phyloP scores from a whole-genome alignment of 2,888 invertebrate species.

The Arctia plantaginis region DNA sequence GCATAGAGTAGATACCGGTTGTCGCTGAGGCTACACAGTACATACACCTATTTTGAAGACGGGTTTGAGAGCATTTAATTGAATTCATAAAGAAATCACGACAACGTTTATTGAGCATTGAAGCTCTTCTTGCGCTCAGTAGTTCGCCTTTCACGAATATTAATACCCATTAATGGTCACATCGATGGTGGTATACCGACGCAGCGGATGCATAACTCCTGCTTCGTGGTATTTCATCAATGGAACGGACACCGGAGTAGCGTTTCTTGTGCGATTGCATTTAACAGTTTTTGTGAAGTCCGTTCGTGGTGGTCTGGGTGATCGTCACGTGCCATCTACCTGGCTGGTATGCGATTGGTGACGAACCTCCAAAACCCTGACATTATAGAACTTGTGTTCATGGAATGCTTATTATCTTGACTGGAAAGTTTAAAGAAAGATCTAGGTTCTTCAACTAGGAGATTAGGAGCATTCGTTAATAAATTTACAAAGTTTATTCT shows the following conservation, averaged over 20 bases:
- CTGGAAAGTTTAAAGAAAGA: not conserved
- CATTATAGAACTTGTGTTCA: constrained; percentile 11
- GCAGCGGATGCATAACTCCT: constrained; percentile 54
- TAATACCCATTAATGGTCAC: constrained; percentile 21
- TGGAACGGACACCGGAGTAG: constrained; percentile 37
- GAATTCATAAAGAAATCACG: not conserved
- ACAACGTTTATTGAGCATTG: constrained; percentile 16
- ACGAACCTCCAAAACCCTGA: constrained; percentile 21
- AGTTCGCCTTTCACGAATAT: constrained; percentile 35
- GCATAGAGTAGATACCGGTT: not conserved
- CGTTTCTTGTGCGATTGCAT: constrained; percentile 45
- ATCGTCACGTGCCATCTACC: constrained; percentile 46
- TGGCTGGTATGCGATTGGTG: constrained; percentile 24
- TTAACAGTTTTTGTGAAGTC: constrained; percentile 54
- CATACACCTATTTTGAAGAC: not conserved
- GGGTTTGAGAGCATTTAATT: not conserved
- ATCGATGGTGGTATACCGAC: constrained; percentile 33
- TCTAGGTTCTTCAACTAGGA: not conserved
- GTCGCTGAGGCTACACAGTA: not conserved
- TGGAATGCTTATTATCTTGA: not conserved
- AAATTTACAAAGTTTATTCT: too few species aligned
- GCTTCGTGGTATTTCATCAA: constrained; percentile 52
- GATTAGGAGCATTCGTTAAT: not conserved
- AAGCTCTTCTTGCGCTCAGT: constrained; percentile 17
- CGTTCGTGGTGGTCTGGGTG: constrained; percentile 48